phyloP scores from a whole-genome alignment of 2,888 invertebrate genomes.

The Tenthredo notha region DNA sequence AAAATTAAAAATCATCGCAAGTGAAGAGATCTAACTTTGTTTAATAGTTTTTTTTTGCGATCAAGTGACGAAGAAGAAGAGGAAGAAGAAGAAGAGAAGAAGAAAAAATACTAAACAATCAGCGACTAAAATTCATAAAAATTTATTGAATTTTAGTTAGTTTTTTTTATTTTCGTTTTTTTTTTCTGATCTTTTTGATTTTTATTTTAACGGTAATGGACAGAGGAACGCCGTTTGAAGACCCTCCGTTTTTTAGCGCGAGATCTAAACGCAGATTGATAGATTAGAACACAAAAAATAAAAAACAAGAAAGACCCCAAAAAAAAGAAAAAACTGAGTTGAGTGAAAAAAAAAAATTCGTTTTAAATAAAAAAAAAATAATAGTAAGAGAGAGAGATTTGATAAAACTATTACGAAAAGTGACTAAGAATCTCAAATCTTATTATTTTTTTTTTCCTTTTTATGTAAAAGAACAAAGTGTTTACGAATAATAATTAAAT shows the following conservation, averaged over 20 bases:
- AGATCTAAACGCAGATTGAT: conserved; percentile 65
- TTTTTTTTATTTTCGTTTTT: neutral
- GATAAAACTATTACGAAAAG: neutral
- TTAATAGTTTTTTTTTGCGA: no score
- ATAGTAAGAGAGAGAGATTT: neutral
- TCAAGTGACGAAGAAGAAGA: no score
- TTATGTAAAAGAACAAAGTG: neutral
- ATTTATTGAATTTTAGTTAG: neutral
- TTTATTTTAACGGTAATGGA: conserved; percentile 66
- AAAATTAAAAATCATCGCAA: neutral
- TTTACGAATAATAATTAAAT: no score
- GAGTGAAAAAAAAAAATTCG: neutral
- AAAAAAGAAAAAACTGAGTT: neutral
- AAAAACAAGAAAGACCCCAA: neutral
- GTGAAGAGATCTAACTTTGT: no score
- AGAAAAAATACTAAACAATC: no score
- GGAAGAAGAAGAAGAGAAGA: neutral
- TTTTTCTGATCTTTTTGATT: neutral
- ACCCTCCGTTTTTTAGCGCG: conserved; percentile 71
- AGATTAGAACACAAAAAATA: neutral
- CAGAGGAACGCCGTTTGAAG: conserved; percentile 72
- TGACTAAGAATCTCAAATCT: neutral
- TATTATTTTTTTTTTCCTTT: neutral
- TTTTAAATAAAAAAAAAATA: neutral
- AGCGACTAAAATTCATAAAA: no score